Evolutionary conservation across 2,888 invertebrate genomes (phyloP), one percentile per base, ranked within the genome.

Genomic region (Acanthosepion pharaonis): DNA sequence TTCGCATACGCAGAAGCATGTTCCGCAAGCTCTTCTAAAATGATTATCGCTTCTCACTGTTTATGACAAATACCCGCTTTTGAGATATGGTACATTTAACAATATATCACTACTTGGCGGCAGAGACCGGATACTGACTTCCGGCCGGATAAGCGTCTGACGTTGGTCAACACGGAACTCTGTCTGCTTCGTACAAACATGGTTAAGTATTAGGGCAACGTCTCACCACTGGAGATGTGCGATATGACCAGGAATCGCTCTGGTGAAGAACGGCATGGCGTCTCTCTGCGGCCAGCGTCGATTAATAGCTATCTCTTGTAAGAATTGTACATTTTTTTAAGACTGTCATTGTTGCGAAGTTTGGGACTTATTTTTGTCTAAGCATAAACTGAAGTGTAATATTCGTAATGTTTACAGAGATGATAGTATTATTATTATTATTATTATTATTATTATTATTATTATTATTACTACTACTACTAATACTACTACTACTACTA

Each of bases 71-170:
- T 59, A 59, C 59, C 6, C 23, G 59, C 23, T 78, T 78, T 78
- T n/a, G 78, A 78, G n/a, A 78, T 78, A 18, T 78, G 78, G 5
- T 28, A 18, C 78, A 78, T 78, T n/a, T 33, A 78, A 78, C 78
- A 78, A 78, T 78, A n/a, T 78, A 78, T 78, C 78, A 78, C 33
- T 78, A 78, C n/a, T 78, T 78, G 78, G 78, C 78, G 78, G 78
- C 15, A 78, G 15, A 78, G 78, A 33, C 78, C 78, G 78, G 78
- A 78, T 78, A n/a, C 78, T 33, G 11, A n/a, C 78, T 78, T 78
- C 78, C 78, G n/a, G 78, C 33, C 33, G n/a, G 78, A 78, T 78
- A 78, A 78, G 33, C 78, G 78, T 78, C 15, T n/a, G 15, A 15
- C 18, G 78, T n/a, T 78, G 9, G n/a, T 78, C n/a, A 33, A 78